phyloP scores from a whole-genome alignment of 2,113 vertebrate genomes.

The Caranx ignobilis region DNA sequence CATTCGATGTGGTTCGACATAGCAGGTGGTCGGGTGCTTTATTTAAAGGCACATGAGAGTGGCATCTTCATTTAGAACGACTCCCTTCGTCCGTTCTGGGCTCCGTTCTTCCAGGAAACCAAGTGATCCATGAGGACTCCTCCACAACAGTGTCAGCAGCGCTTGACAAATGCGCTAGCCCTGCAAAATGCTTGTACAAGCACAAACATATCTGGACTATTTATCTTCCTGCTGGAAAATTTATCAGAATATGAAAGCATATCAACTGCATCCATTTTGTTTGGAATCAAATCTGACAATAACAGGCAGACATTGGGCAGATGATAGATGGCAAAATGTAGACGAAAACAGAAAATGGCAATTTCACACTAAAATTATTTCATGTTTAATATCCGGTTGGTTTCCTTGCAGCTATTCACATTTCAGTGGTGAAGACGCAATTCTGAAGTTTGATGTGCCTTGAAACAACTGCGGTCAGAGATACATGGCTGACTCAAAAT shows the following conservation, averaged over 20 bases:
- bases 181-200: constrained; percentile 77
- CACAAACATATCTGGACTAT: constrained; percentile 82
- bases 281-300: constrained; percentile 74
- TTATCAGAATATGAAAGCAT: constrained; percentile 78
- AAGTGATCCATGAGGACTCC: constrained; percentile 63
- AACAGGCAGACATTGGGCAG: constrained; percentile 54
- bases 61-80: constrained; percentile 61
- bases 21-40: constrained; percentile 25
- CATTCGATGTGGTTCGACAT: constrained; percentile 22
- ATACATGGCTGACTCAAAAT: constrained; percentile 41
- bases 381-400: constrained; percentile 72
- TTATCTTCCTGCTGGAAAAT: constrained; percentile 76
- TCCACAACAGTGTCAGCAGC: constrained; percentile 67
- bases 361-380: constrained; percentile 74
- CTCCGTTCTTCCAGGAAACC: constrained; percentile 47
- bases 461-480: constrained; percentile 57
- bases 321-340: constrained; percentile 63
- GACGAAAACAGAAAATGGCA: constrained; percentile 63
- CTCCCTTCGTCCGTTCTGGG: constrained; percentile 8
- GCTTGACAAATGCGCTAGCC: constrained; percentile 74
- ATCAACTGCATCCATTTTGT: constrained; percentile 72
- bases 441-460: constrained; percentile 58
- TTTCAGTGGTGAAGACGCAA: constrained; percentile 52
- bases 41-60: constrained; percentile 50
- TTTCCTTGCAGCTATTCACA: constrained; percentile 59